Base-by-base conservation (phyloP, 2,888 invertebrate genomes). In the Hoplodrina ambigua region DNA sequence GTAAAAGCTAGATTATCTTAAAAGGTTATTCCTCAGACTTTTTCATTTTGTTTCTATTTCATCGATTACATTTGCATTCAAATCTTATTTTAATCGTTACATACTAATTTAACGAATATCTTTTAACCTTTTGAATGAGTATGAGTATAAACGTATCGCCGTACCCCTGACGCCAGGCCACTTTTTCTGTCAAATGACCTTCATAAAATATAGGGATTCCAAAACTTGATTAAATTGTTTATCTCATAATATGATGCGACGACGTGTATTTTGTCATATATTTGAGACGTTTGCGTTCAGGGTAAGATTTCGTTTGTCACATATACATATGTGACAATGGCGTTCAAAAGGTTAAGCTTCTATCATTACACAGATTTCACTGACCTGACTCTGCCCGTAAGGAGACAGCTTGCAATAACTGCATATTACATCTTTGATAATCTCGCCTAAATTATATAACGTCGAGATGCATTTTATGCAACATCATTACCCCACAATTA, bases 391-490 rank as follows among this genome's bases (percentile, higher is more conserved):
- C 33, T 60, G 15, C 13, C 4, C 13, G 37, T 41, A 50, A 61
- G 2, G 13, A 58, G 25, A 54, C 13, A 25, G 10, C 54, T 63
- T 59, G 77, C 56, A 76, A 46, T 63, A 76, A 62, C 46, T 69
- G 65, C 62, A 41, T 4, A 52, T 75, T 62, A 60, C 55, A 76
- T 76, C 50, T 70, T 53, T 64, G 19, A 75, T 75, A 41, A 52
- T 57, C 50, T 62, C 65, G 55, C 61, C 15, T 46, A 70, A 65
- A 66, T 81, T 70, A 67, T 60, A 54, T 77, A 77, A 81, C 57
- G 19, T 52, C 25, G 37, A 60, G 11, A 33, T 77, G 66, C 70
- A 77, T 77, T 78, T 66, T 59, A 60, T 81, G 71, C 66, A 81
- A 77, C 64, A 54, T 69, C 52, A 61, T 72, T 69, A 67, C 54